Base-by-base conservation (phyloP, 2,888 invertebrate genomes). In the Coremacera marginata region DNA sequence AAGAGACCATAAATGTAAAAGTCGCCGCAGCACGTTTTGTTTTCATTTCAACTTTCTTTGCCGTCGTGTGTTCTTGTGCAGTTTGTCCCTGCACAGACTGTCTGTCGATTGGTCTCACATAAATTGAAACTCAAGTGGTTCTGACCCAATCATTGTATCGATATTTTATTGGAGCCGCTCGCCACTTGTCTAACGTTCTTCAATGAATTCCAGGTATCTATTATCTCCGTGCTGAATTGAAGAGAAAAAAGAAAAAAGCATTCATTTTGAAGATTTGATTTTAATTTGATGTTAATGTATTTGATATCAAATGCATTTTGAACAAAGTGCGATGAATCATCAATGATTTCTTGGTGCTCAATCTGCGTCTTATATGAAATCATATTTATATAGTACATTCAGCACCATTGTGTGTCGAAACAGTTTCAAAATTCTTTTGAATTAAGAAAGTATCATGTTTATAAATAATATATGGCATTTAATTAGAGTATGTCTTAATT, bases 91-190 rank as follows among this genome's bases (percentile, higher is more conserved):
- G 25, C 44, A 9, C 37, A 44, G 16, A 11, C 11, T 5, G 68
- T 22, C 49, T 25, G 60, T 60, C 49, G 19, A 5, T 68, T n/a
- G 16, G 49, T 27, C 51, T 68, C 49, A 14, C 51, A 22, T 68
- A 25, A 68, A 68, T 68, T 51, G 27, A 68, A 68, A 68, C 22
- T 68, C 51, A 68, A 68, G 68, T 68, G 68, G 68, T 34, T 65
- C 65, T 11, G 44, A 68, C 49, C 22, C 68, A 68, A 68, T 68
- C 68, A 31, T 52, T 25, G 44, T 22, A 68, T 52, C 27, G 68
- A 27, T 8, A 68, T 68, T 51, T 68, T 49, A 25, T 68, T 51
- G 27, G 16, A 51, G 25, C 55, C 19, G 55, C 55, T 55, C 7
- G 55, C n/a, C 52, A 52, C 52, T 52, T 52, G 52, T 55, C 19